Conservation (phyloP, 2,888 invertebrate genomes). For the Trilocha varians region DNA sequence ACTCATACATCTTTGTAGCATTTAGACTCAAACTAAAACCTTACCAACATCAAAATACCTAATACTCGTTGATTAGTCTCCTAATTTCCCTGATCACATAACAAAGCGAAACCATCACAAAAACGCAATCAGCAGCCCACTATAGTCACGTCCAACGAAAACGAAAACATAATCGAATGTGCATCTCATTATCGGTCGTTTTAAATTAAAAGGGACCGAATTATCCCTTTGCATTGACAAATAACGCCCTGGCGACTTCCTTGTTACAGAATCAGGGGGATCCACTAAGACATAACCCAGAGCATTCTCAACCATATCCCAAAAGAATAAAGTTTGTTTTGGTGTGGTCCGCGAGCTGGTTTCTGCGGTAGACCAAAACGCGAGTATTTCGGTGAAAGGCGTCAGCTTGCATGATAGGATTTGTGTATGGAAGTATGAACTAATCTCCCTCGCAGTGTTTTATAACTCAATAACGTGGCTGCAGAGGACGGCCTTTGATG, state of each 20-base stretch:
- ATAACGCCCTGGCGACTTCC: constrained; percentile 59
- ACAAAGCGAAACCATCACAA: constrained; percentile 3
- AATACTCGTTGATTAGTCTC: background rate
- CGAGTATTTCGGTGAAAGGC: constrained; percentile 66
- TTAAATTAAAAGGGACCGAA: constrained; percentile 57
- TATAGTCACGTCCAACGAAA: constrained; percentile 1
- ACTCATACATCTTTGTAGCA: no score
- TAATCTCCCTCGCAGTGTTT: constrained; percentile 63
- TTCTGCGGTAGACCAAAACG: constrained; percentile 65
- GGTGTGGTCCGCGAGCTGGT: constrained; percentile 22
- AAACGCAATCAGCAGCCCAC: constrained; percentile 6
- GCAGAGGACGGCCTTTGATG: constrained; percentile 68
- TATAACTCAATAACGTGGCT: constrained; percentile 71
- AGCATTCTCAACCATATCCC: constrained; percentile 13
- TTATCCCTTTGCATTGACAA: constrained; percentile 65
- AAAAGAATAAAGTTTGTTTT: constrained; percentile 15
- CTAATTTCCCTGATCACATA: constrained; percentile 2
- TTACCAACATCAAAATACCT: no score
- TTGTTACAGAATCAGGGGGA: constrained; percentile 49
- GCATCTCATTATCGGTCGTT: constrained; percentile 64
- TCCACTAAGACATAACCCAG: constrained; percentile 8
- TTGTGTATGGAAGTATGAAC: constrained; percentile 72
- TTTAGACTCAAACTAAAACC: no score
- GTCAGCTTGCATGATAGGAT: constrained; percentile 74
- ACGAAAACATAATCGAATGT: constrained; percentile 31